phyloP scores from a whole-genome alignment of 2,888 invertebrate species.

The Chrysomela aeneicollis region DNA sequence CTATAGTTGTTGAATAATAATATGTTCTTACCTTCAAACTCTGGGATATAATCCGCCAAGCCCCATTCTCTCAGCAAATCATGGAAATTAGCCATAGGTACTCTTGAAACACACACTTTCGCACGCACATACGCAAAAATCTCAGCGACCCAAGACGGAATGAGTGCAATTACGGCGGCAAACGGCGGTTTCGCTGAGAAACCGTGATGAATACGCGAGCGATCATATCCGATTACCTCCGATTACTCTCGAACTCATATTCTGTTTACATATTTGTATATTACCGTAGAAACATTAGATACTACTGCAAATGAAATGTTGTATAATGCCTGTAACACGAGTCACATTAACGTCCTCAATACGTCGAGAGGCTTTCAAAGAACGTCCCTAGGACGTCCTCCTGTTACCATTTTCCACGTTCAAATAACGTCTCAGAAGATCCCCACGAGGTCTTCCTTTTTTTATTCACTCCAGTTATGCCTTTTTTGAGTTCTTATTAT shows the following conservation, averaged over 20 bases:
- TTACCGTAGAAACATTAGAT: not conserved
- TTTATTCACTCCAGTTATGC: too few species aligned
- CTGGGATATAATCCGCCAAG: constrained; percentile 4
- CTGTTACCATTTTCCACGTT: too few species aligned
- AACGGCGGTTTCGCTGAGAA: not conserved
- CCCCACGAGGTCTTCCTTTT: too few species aligned
- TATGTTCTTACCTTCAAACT: constrained; percentile 5
- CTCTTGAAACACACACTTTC: not conserved
- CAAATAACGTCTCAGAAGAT: too few species aligned
- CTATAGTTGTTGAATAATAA: too few species aligned
- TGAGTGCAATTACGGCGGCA: not conserved
- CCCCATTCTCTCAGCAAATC: not conserved
- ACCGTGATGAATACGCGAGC: too few species aligned
- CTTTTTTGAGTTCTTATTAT: too few species aligned
- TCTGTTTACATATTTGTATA: not conserved
- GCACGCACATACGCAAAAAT: not conserved
- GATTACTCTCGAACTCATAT: constrained; percentile 1
- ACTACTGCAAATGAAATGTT: not conserved
- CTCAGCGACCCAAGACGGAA: not conserved
- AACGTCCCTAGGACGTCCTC: too few species aligned
- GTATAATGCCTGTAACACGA: too few species aligned
- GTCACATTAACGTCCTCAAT: too few species aligned
- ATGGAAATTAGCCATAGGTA: constrained; percentile 2
- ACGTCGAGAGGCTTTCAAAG: too few species aligned
- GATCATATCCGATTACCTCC: too few species aligned